Evolutionary conservation across 2,113 vertebrate species (phyloP), one percentile per base, ranked within the genome.

Genomic region (Corydoras maculifer): DNA sequence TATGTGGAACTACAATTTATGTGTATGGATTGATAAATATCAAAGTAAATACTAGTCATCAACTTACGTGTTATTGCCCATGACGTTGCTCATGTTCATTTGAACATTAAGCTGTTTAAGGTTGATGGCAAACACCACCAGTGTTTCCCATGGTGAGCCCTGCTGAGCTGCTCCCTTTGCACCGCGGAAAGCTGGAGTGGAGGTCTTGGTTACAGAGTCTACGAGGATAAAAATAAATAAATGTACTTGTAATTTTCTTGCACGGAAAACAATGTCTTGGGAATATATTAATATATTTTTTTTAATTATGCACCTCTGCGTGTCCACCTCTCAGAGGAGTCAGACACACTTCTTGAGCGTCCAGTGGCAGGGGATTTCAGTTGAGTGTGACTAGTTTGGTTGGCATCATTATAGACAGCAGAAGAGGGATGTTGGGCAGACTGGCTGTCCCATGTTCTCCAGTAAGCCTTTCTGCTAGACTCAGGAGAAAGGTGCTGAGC

Each of bases 41-140:
- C 18, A 25, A 25, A 25, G 18, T 51, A 51, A 51, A 51, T 9
- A 7, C 7, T 51, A 11, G 1, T 9, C 4, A 13, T 5, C 14
- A 13, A 82, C 95, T 88, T 86, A 99, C 97, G 93, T 99, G 54
- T 98, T 99, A 81, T 99, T 98, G 72, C 97, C 97, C 97, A 99
- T 99, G 58, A 98, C 97, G 5, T 99, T 99, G 84, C 97, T 99
- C 97, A 98, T 98, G 77, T 99, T 99, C 97, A 99, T 99, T 80
- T 99, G 97, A 51, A 99, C 95, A 0, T 92, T 98, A 74, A 99
- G 86, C 77, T 96, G 97, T 68, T 98, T 98, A 53, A 99, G 75
- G 87, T 98, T 99, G 86, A 99, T 98, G 77, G 94, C 97, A 76
- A 99, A 99, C 32, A 99, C 95, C 31, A 99, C 97, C 76, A 99